Conservation (phyloP, 2,113 vertebrate genomes). For the Tursiops truncatus region DNA sequence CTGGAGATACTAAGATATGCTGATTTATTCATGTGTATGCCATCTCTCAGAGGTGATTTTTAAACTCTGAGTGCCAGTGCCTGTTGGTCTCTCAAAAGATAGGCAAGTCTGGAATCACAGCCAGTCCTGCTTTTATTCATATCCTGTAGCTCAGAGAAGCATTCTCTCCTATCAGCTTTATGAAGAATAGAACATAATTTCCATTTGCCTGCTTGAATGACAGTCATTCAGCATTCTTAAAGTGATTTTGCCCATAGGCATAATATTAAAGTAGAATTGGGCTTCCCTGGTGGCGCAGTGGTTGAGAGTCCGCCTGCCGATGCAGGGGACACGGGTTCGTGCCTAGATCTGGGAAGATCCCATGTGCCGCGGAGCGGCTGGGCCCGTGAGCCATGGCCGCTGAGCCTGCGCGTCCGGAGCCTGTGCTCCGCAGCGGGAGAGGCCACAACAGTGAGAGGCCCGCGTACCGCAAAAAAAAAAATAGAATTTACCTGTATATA, state of each 20-base stretch:
- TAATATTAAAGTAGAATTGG: conserved; percentile 40
- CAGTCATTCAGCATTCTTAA: not conserved
- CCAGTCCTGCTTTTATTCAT: not conserved
- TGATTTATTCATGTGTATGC: not conserved
- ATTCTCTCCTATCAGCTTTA: not conserved
- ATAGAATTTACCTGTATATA: not conserved
- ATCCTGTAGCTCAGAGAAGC: not conserved
- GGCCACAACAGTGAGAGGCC: too few species aligned
- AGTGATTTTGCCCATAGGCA: not conserved
- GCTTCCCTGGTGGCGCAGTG: too few species aligned
- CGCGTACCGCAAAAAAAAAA: too few species aligned
- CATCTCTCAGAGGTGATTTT: conserved; percentile 13
- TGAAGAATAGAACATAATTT: conserved; percentile 38
- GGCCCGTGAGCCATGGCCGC: too few species aligned
- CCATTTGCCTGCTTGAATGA: conserved; percentile 14
- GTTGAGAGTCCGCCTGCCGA: too few species aligned
- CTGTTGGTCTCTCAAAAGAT: not conserved
- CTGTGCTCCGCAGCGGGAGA: too few species aligned
- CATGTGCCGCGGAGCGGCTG: too few species aligned
- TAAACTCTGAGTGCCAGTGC: not conserved
- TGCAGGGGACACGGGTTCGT: too few species aligned
- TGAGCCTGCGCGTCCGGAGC: too few species aligned
- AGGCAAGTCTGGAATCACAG: not conserved
- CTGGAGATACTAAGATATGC: not conserved
- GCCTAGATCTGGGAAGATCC: too few species aligned